phyloP scores from a whole-genome alignment of 2,888 invertebrate species.

The Stenotaenia linearis region DNA sequence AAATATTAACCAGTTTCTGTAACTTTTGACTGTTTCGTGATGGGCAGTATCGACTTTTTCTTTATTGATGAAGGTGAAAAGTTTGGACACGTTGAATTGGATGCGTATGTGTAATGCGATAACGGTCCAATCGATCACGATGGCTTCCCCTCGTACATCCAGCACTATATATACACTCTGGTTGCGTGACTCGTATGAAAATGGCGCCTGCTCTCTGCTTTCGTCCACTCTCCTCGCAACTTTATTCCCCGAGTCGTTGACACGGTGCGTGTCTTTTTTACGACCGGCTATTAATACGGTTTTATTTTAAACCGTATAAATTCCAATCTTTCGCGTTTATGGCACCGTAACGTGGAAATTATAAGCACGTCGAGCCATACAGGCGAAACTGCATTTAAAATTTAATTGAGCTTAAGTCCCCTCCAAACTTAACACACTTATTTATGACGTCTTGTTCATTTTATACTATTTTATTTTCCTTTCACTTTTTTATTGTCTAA shows the following conservation, averaged over 20 bases:
- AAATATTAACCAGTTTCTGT: no score
- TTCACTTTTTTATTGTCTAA: background rate
- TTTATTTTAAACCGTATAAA: background rate
- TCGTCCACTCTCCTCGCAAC: background rate
- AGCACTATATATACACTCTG: background rate
- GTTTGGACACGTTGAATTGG: background rate
- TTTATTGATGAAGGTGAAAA: background rate
- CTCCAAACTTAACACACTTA: background rate
- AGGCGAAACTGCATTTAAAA: background rate
- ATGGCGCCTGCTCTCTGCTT: background rate
- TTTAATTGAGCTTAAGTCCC: background rate
- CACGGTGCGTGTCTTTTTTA: background rate
- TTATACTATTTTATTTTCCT: no score
- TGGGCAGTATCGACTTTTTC: no score
- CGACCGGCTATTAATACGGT: background rate
- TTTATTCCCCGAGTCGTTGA: background rate
- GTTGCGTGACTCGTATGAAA: background rate
- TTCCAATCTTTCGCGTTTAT: background rate
- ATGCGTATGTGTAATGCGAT: background rate
- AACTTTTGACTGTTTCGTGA: no score
- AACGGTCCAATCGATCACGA: background rate
- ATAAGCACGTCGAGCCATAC: background rate
- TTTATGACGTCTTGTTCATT: background rate
- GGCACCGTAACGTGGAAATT: background rate
- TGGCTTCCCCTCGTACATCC: background rate